phyloP scores from a whole-genome alignment of 2,113 vertebrate genomes.

The Ardeotis arabs region DNA sequence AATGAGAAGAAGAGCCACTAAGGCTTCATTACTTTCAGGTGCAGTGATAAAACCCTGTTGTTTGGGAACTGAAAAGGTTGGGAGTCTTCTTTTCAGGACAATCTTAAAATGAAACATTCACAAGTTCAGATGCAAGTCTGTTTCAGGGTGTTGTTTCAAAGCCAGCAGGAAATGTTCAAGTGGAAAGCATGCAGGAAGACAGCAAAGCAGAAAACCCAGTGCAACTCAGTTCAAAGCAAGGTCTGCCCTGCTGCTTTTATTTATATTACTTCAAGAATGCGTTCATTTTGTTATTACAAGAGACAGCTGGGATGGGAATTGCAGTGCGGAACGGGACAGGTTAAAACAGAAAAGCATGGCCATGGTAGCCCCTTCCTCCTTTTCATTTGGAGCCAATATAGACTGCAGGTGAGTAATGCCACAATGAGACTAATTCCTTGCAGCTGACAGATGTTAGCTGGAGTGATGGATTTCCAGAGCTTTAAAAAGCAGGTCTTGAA shows the following conservation, averaged over 20 bases:
- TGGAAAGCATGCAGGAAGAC: not conserved
- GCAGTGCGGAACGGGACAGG: not conserved
- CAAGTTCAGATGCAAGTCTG: not conserved
- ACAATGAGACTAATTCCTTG: not conserved
- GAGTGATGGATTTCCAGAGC: not conserved
- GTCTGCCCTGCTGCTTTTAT: not conserved
- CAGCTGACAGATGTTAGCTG: not conserved
- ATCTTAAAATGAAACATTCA: not conserved
- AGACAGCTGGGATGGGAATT: not conserved
- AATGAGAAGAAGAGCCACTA: not conserved
- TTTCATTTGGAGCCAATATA: not conserved
- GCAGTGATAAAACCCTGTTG: not conserved
- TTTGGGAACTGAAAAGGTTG: not conserved
- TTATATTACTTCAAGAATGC: not conserved
- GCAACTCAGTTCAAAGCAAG: conserved; percentile 10
- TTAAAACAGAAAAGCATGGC: not conserved
- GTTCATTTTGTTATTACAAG: conserved; percentile 7
- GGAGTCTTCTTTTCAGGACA: not conserved
- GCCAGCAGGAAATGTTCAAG: not conserved
- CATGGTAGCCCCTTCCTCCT: not conserved
- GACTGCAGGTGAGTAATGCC: not conserved
- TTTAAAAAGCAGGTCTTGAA: not conserved
- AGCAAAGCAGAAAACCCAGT: not conserved
- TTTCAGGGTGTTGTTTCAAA: not conserved
- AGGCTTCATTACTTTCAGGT: not conserved